Conservation (phyloP, 2,113 vertebrate genomes). For the Crotalus tigris region DNA sequence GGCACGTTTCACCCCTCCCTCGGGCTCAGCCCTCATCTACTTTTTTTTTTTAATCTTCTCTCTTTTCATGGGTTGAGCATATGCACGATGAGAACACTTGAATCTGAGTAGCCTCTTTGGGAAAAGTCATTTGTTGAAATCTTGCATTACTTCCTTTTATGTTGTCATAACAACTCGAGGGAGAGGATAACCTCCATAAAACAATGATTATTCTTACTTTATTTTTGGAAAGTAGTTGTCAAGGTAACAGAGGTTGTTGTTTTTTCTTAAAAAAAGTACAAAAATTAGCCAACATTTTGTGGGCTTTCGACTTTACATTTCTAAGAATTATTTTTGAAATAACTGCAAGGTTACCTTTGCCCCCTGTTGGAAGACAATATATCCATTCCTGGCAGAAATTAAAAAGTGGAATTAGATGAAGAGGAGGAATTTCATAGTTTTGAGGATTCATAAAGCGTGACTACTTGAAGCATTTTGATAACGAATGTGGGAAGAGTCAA, state of each 20-base stretch:
- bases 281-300: background rate
- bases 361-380: background rate
- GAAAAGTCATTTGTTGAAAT: background rate
- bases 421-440: background rate
- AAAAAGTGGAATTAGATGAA: background rate
- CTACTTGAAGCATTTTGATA: background rate
- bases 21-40: background rate
- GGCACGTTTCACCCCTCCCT: background rate
- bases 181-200: background rate
- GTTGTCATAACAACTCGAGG: conserved; percentile 64
- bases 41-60: background rate
- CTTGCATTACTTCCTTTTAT: background rate
- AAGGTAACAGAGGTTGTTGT: conserved; percentile 44
- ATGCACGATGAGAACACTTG: background rate
- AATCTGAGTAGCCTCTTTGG: background rate
- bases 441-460: background rate
- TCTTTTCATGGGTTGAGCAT: background rate
- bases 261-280: no score
- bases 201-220: conserved; percentile 46
- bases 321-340: background rate
- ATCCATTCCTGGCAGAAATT: background rate
- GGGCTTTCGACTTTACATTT: background rate
- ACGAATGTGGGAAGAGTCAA: background rate
- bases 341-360: background rate
- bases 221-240: conserved; percentile 62